A percentile compares a stretch with the other conserved stretches of the same genome.
Evolutionary conservation across 1,140 invertebrate species (phyloP).

Genomic region (Drosophila melanica): DNA sequence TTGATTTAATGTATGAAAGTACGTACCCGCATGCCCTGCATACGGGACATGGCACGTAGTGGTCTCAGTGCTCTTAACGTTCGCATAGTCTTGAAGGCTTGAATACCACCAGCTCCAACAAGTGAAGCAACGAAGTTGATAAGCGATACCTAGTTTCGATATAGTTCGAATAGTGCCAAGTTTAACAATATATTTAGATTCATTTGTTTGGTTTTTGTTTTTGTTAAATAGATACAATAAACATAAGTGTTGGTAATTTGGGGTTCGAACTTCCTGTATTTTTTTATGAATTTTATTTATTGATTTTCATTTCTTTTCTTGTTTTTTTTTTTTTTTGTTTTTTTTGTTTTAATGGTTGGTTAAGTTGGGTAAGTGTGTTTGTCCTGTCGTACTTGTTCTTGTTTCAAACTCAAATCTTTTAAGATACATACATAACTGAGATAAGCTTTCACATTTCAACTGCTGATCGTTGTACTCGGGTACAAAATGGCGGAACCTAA

Average conservation of each 20-base stretch:
- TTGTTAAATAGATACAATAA: constrained; percentile 38
- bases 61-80: constrained; percentile 97
- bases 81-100: constrained; percentile 99
- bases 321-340: constrained; percentile 2
- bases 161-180: constrained; percentile 82
- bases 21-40: constrained; percentile 99
- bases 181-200: constrained; percentile 64
- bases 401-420: constrained; percentile 42
- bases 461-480: constrained; percentile 31
- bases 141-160: constrained; percentile 92
- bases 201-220: constrained; percentile 14
- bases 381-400: constrained; percentile 42
- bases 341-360: not conserved
- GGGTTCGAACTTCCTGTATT: constrained; percentile 19
- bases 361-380: constrained; percentile 31
- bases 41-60: constrained; percentile 97
- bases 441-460: constrained; percentile 25
- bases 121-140: constrained; percentile 98
- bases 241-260: constrained; percentile 30
- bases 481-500: constrained; percentile 13
- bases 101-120: constrained; percentile 96
- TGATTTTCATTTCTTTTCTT: constrained; percentile 1
- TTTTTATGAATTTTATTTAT: not conserved
- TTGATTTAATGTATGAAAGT: constrained; percentile 82
- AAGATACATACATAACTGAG: constrained; percentile 32